phyloP scores from a whole-genome alignment of 92 coral and sea anemone genomes.

The Diadumene lineata region DNA sequence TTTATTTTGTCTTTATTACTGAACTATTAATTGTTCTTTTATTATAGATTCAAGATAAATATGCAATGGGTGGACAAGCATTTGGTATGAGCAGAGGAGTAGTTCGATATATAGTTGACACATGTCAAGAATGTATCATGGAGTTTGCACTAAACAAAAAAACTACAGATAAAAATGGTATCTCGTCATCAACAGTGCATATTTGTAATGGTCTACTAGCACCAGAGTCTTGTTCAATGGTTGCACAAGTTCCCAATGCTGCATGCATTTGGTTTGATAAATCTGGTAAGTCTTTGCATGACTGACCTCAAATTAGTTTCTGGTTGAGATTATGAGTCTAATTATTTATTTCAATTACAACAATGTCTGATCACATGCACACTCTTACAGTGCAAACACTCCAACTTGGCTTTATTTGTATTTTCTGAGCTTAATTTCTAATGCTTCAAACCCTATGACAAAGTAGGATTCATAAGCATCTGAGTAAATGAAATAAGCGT shows the following conservation, averaged over 20 bases:
- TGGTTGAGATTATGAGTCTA: too few species aligned
- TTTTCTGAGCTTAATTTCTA: too few species aligned
- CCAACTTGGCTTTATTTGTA: too few species aligned
- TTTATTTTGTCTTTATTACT: too few species aligned
- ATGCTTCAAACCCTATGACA: too few species aligned
- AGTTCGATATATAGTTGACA: slow-evolving; percentile 61
- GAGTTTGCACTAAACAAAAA: slow-evolving; percentile 14
- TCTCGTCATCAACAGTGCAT: slow-evolving; percentile 8
- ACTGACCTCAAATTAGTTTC: too few species aligned
- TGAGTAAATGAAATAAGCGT: too few species aligned
- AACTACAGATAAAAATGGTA: not conserved
- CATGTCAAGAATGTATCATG: slow-evolving; percentile 65
- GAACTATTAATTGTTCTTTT: not conserved
- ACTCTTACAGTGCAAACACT: too few species aligned
- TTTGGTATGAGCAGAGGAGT: slow-evolving; percentile 78
- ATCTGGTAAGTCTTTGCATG: slow-evolving; percentile 71
- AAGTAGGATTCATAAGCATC: too few species aligned
- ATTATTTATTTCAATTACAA: too few species aligned
- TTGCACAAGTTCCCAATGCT: slow-evolving; percentile 78
- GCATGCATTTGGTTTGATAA: slow-evolving; percentile 96
- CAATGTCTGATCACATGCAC: too few species aligned
- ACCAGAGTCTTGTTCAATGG: slow-evolving; percentile 75
- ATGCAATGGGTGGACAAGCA: slow-evolving; percentile 72
- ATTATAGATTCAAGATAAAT: slow-evolving; percentile 70
- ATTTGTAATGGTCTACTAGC: slow-evolving; percentile 47